phyloP scores from a whole-genome alignment of 2,888 invertebrate genomes.

The Bugulina stolonifera region DNA sequence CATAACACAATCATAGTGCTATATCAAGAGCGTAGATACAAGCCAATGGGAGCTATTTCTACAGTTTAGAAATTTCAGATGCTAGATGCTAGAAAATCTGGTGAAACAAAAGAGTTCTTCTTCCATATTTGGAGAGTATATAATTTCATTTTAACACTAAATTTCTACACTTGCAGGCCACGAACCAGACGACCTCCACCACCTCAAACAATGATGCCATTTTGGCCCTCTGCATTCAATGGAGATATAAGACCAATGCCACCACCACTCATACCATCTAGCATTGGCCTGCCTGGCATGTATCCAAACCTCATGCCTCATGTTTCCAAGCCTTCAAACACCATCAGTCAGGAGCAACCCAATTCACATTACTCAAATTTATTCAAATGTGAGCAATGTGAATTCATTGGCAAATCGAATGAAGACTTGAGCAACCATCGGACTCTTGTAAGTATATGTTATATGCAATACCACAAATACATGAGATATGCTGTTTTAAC shows the following conservation, averaged over 20 bases:
- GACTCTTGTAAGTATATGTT: conserved; percentile 6
- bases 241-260: conserved; percentile 25
- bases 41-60: too few relatives aligned
- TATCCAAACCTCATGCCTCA: neutral
- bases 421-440: neutral
- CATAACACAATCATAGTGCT: too few relatives aligned
- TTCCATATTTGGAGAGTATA: too few relatives aligned
- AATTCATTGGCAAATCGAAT: neutral
- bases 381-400: conserved; percentile 13
- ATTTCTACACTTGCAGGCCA: neutral
- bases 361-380: neutral
- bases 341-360: neutral
- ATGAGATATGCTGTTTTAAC: too few relatives aligned
- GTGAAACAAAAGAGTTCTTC: too few relatives aligned
- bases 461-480: too few relatives aligned
- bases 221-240: conserved; percentile 17
- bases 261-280: neutral
- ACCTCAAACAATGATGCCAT: conserved; percentile 10
- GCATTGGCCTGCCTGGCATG: neutral
- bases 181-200: neutral
- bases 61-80: too few relatives aligned
- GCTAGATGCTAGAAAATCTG: too few relatives aligned
- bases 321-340: neutral
- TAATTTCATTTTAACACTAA: neutral
- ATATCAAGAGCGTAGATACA: too few relatives aligned